Percentiles rank a stretch among this genome's conserved stretches.
Conservation (phyloP, 2,888 invertebrate genomes). For the Agonopterix heracliana region DNA sequence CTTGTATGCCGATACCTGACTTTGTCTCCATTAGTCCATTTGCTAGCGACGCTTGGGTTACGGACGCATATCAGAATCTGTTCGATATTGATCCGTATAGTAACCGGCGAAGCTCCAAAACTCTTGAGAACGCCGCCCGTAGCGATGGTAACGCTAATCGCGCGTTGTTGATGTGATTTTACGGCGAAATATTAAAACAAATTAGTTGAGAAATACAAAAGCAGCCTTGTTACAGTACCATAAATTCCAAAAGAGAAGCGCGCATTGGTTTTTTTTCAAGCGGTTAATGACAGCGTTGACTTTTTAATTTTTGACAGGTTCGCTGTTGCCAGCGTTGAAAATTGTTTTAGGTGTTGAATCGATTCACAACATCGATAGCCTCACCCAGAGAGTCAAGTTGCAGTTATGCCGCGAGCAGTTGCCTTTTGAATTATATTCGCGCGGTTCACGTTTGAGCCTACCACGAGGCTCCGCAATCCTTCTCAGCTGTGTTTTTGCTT, state of each 20-base stretch:
- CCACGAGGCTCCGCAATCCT: too few species aligned
- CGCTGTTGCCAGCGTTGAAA: constrained; percentile 37
- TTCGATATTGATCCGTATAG: constrained; percentile 60
- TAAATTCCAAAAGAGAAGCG: constrained; percentile 77
- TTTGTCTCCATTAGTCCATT: constrained; percentile 71
- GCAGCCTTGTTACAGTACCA: constrained; percentile 74
- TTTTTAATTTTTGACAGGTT: constrained; percentile 53
- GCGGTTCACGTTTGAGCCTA: too few species aligned
- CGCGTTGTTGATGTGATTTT: constrained; percentile 62
- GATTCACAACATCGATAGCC: too few species aligned
- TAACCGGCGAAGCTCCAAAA: constrained; percentile 27
- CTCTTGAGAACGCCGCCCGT: constrained; percentile 30
- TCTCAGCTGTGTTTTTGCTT: too few species aligned
- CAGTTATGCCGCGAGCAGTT: too few species aligned
- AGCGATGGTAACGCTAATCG: constrained; percentile 39
- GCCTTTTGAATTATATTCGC: too few species aligned
- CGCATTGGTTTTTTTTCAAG: constrained; percentile 67
- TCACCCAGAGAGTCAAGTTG: too few species aligned
- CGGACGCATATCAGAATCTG: constrained; percentile 38
- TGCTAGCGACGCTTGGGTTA: constrained; percentile 37
- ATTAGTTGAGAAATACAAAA: constrained; percentile 64
- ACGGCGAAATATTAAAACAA: constrained; percentile 52
- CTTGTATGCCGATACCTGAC: constrained; percentile 57
- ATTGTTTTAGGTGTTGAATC: too few species aligned
- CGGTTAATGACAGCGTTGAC: constrained; percentile 62